These are phyloP conservation scores for Alethe diademata DNA, from an alignment of 2,113 vertebrate species.

Conservation along the genomic window DNA sequence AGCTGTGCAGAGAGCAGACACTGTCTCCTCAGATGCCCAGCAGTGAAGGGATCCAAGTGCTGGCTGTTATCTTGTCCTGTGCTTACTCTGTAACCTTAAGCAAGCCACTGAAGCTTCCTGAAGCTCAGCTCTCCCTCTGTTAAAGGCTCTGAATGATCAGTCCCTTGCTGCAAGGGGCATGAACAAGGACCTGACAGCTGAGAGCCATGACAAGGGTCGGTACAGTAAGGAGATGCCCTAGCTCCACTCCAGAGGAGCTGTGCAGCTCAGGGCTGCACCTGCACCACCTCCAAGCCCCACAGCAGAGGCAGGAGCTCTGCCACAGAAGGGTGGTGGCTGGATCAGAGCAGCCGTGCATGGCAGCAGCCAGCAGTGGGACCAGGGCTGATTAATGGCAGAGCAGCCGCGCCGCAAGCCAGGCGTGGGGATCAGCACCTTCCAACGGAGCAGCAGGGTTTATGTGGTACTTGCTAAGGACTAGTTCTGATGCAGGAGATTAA, in stretches of 20 bases:
- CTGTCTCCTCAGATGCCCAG: background rate
- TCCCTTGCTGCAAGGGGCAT: background rate
- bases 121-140: background rate
- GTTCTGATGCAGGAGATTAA: background rate
- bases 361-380: background rate
- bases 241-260: background rate
- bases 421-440: background rate
- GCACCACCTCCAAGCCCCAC: background rate
- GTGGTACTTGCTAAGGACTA: background rate
- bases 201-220: background rate
- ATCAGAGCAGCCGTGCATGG: rapidly evolving
- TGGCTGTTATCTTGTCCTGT: background rate
- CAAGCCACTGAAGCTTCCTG: background rate
- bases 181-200: background rate
- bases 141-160: constrained; percentile 1
- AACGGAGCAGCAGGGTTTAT: background rate
- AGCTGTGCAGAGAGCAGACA: background rate
- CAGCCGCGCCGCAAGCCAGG: background rate
- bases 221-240: background rate
- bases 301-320: background rate
- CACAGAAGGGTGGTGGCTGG: rapidly evolving
- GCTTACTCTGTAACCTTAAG: background rate
- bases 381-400: background rate
- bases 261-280: background rate
- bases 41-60: background rate